Base-by-base conservation (phyloP, 2,797 vertebrate species). In the Myripristis murdjan region DNA sequence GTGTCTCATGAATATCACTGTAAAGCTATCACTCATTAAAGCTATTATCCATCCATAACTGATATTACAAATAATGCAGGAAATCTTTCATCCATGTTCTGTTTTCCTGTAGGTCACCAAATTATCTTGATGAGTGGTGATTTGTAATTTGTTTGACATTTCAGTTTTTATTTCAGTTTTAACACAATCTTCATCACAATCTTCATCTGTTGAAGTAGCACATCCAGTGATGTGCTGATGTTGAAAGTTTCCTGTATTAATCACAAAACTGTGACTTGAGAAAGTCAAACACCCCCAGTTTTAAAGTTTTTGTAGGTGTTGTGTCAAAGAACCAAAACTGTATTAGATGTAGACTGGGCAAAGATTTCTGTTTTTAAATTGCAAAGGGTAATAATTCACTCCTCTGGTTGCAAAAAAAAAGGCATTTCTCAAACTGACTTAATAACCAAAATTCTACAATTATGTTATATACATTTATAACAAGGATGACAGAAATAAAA, bases 281-380 rank as follows among this genome's bases (percentile, higher is more conserved):
- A 49, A 60, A 58, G 14, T 41, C n/a, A 7, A 22, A 58, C 20
- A 73, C 6, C 55, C 12, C 44, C 35, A 24, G 52, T 33, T 75
- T 18, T 23, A 70, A 46, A 58, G 31, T n/a, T 60, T 60, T 73
- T 77, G 72, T 71, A 52, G 53, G 77, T 24, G 31, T 81, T 58
- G n/a, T 64, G 70, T 71, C 35, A 81, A 48, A 55, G 18, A 79
- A 67, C 14, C 61, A 65, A 54, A 44, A n/a, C 28, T 66, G 51
- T 51, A 58, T 63, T 63, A 28, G 48, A 46, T 48, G 28, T 24
- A 68, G 33, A 51, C 47, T 5, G 12, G n/a, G 24, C 44, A 28
- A 79, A 43, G 6, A 65, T 22, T 47, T 9, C 7, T 54, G 16
- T 59, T 35, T 55, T 52, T 62, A 12, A 24, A 49, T 48, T 31